These are phyloP conservation scores for Ctenicera cuprea DNA, from an alignment of 2,888 invertebrate genomes.

Conservation along the genomic window DNA sequence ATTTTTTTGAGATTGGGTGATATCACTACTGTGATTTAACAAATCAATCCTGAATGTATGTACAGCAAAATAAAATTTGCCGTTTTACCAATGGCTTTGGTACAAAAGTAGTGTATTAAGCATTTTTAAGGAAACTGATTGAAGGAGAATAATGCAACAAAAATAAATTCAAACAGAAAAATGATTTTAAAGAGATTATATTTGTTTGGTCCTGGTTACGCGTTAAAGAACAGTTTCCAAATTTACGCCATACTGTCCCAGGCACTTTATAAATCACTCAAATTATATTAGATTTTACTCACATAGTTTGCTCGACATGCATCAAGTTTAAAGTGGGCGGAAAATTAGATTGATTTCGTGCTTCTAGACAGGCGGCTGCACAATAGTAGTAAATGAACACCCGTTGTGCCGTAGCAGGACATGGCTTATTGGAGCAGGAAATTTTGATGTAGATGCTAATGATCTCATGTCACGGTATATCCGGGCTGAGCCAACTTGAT, in stretches of 20 bases:
- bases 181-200: too few species aligned
- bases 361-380: slow-evolving; percentile 35
- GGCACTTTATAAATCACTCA: slow-evolving; percentile 12
- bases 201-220: neutral
- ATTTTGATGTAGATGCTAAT: slow-evolving; percentile 70
- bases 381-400: slow-evolving; percentile 53
- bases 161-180: too few species aligned
- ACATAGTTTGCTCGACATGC: slow-evolving; percentile 16
- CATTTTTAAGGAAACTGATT: too few species aligned
- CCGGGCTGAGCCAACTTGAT: slow-evolving; percentile 60
- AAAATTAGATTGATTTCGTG: slow-evolving; percentile 42
- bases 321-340: slow-evolving; percentile 34
- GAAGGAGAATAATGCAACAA: too few species aligned
- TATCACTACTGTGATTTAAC: too few species aligned
- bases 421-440: slow-evolving; percentile 71
- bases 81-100: too few species aligned
- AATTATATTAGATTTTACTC: neutral
- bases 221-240: neutral
- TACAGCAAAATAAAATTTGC: too few species aligned
- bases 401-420: slow-evolving; percentile 67
- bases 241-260: neutral
- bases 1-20: too few species aligned
- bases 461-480: slow-evolving; percentile 69
- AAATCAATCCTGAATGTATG: too few species aligned
- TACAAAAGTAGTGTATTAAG: too few species aligned